A percentile compares a stretch with the other conserved stretches of the same genome.
phyloP scores from a whole-genome alignment of 2,113 vertebrate genomes.

The Vimba vimba region DNA sequence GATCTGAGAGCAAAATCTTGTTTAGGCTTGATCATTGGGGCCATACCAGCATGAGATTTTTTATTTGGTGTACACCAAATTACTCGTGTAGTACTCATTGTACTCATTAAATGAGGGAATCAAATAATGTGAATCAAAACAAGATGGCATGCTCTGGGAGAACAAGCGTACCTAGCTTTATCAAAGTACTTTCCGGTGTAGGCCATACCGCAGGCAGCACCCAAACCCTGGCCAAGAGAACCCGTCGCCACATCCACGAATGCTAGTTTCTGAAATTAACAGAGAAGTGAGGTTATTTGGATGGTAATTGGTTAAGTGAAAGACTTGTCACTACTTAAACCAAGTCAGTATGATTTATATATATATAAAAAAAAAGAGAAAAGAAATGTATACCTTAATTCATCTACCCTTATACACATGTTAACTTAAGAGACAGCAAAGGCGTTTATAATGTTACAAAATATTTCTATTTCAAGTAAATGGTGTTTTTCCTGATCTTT shows the following conservation, averaged over 20 bases:
- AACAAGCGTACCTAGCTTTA: conserved; percentile 76
- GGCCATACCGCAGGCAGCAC: conserved; percentile 87
- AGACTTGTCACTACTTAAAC: not conserved
- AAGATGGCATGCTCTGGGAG: not conserved
- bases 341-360: not conserved
- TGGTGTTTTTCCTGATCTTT: not conserved
- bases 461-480: not conserved
- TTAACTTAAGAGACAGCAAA: not conserved
- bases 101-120: not conserved
- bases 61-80: not conserved
- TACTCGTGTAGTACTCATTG: not conserved
- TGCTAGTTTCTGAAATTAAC: conserved; percentile 75
- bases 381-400: not conserved
- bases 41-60: not conserved
- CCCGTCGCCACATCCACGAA: conserved; percentile 86
- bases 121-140: not conserved
- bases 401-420: not conserved
- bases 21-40: no score
- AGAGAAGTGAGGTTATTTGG: not conserved
- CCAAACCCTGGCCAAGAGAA: conserved; percentile 85
- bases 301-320: not conserved
- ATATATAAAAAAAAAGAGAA: not conserved
- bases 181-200: conserved; percentile 89
- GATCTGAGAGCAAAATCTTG: not conserved
- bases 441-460: not conserved